Conservation (phyloP, 2,797 vertebrate species). For the Peromyscus eremicus region DNA sequence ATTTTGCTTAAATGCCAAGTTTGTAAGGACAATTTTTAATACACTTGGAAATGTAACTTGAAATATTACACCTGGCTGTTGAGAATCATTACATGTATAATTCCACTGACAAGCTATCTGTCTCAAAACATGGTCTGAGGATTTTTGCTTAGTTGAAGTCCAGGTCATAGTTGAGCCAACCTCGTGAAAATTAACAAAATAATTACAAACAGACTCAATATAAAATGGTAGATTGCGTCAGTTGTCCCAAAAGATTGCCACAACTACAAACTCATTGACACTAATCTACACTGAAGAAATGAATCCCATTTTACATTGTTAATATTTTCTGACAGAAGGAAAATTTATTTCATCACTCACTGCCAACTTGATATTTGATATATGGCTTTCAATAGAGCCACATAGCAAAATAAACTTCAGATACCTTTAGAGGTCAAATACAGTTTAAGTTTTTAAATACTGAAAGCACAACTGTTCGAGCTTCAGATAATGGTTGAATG, state of each 20-base stretch:
- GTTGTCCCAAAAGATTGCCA: slow-evolving; percentile 19
- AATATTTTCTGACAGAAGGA: slow-evolving; percentile 51
- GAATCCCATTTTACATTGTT: slow-evolving; percentile 47
- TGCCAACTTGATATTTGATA: slow-evolving; percentile 41
- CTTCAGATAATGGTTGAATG: neutral
- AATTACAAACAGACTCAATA: slow-evolving; percentile 18
- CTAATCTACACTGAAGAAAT: neutral
- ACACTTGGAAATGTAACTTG: slow-evolving; percentile 32
- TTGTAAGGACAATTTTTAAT: slow-evolving; percentile 18
- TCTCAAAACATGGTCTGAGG: neutral
- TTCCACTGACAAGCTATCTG: neutral
- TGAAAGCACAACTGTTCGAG: neutral
- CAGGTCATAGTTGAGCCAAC: neutral
- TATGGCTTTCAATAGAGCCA: neutral
- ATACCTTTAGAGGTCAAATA: neutral
- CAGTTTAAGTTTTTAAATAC: slow-evolving; percentile 16
- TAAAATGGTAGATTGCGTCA: slow-evolving; percentile 36
- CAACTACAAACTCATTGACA: slow-evolving; percentile 21
- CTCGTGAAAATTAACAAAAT: slow-evolving; percentile 32
- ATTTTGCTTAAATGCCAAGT: neutral
- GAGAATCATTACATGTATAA: neutral
- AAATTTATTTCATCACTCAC: slow-evolving; percentile 46
- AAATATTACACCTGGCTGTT: slow-evolving; percentile 1
- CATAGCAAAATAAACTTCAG: slow-evolving; percentile 21
- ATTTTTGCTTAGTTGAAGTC: slow-evolving; percentile 39